Evolutionary conservation across 2,888 invertebrate genomes (phyloP).

Genomic region (Adelognathus sp.): DNA sequence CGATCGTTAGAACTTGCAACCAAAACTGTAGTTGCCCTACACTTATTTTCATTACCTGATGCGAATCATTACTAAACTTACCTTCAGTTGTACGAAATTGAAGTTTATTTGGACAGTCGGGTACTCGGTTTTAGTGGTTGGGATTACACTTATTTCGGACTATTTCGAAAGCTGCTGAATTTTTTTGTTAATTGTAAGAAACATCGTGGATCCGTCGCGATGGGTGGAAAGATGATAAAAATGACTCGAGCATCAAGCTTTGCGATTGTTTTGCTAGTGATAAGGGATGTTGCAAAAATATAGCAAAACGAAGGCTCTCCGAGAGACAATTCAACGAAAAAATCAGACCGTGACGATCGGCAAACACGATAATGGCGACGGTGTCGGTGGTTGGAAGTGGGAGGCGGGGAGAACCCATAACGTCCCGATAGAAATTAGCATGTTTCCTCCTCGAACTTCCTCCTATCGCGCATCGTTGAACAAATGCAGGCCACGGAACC

Average conservation of each 20-base stretch:
- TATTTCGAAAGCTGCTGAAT: background rate
- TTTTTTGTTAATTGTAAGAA: no score
- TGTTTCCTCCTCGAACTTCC: conserved; percentile 67
- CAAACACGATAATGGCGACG: conserved; percentile 59
- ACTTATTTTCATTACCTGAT: no score
- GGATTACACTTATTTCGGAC: no score
- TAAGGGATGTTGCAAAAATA: conserved; percentile 39
- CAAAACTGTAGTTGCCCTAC: no score
- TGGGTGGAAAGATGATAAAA: background rate
- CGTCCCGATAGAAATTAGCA: conserved; percentile 68
- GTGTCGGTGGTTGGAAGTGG: conserved; percentile 57
- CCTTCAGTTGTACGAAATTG: no score
- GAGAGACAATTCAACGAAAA: conserved; percentile 49
- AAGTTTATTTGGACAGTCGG: no score
- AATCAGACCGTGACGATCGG: conserved; percentile 68
- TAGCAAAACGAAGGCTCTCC: conserved; percentile 28
- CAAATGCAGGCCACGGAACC: conserved; percentile 69
- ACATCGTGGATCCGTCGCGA: no score
- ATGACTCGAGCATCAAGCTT: background rate
- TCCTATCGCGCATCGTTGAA: conserved; percentile 68
- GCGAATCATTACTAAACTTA: no score
- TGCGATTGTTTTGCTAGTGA: conserved; percentile 29
- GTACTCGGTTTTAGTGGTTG: no score
- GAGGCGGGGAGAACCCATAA: conserved; percentile 57
- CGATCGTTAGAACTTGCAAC: no score